These are phyloP conservation scores for Luperina nickerlii DNA, from an alignment of 2,888 invertebrate species.

Conservation along the genomic window DNA sequence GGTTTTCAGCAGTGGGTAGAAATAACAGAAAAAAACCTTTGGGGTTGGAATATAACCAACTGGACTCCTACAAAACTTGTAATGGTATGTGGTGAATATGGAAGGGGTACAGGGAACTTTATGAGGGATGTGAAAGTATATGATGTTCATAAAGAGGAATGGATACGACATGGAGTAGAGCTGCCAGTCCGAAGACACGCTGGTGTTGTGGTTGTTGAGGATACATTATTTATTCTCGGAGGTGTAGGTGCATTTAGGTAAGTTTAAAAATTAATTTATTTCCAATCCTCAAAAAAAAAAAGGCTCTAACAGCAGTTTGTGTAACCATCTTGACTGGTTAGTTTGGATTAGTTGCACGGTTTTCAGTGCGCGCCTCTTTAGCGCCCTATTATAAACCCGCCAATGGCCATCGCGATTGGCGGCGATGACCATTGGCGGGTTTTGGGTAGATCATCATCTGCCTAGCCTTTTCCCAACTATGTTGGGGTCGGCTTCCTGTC, in stretches of 20 bases:
- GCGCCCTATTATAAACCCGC: not conserved
- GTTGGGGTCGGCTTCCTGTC: too few species aligned
- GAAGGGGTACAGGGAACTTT: conserved; percentile 81
- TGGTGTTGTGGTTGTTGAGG: conserved; percentile 77
- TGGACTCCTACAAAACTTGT: conserved; percentile 83
- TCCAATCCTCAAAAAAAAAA: too few species aligned
- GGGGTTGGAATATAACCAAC: conserved; percentile 84
- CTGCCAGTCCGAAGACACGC: conserved; percentile 81
- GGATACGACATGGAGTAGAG: conserved; percentile 80
- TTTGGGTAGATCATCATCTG: too few species aligned
- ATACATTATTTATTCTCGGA: conserved; percentile 81
- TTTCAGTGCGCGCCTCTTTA: not conserved
- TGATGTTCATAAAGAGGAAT: conserved; percentile 79
- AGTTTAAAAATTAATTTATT: conserved; percentile 63
- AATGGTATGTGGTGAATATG: conserved; percentile 83
- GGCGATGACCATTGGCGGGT: too few species aligned
- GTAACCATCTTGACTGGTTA: not conserved
- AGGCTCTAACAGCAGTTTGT: not conserved
- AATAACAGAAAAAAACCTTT: conserved; percentile 80
- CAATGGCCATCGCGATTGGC: too few species aligned
- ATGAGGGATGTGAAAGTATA: conserved; percentile 83
- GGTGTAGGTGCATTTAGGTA: conserved; percentile 87
- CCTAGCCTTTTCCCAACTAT: too few species aligned
- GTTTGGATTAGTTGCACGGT: not conserved
- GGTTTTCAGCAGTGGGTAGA: conserved; percentile 82